Percentiles rank a stretch among this genome's conserved stretches.
Evolutionary conservation across 1,140 invertebrate species (phyloP).

Genomic region (Penaeus vannamei): DNA sequence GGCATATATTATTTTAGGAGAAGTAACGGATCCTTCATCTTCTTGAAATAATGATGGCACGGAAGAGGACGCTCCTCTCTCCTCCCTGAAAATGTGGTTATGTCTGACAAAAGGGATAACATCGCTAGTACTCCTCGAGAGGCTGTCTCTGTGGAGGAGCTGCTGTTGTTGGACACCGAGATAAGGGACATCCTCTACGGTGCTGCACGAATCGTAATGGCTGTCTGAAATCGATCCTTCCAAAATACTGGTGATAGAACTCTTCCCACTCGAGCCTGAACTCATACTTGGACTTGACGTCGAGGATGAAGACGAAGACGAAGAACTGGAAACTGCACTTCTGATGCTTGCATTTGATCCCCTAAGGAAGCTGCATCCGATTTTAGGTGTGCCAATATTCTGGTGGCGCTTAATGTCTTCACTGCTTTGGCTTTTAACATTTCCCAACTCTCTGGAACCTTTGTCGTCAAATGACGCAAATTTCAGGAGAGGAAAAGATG

Average conservation of each 20-base stretch:
- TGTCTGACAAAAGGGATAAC: neutral
- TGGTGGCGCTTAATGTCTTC: constrained; percentile 36
- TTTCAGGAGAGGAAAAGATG: constrained; percentile 42
- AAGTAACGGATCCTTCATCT: neutral
- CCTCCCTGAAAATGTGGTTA: neutral
- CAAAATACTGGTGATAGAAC: constrained; percentile 56
- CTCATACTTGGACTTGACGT: constrained; percentile 41
- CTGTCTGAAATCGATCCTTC: constrained; percentile 41
- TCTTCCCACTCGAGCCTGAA: constrained; percentile 48
- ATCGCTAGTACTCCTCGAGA: neutral
- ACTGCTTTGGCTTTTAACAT: constrained; percentile 31
- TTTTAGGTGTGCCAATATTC: constrained; percentile 9
- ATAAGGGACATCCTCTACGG: constrained; percentile 23
- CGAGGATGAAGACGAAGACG: constrained; percentile 40
- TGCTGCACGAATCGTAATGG: constrained; percentile 29
- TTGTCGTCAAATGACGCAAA: constrained; percentile 45
- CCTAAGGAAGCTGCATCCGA: constrained; percentile 42
- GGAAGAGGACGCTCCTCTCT: neutral
- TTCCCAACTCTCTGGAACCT: neutral
- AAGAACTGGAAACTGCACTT: neutral
- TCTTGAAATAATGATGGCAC: constrained; percentile 30
- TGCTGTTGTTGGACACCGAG: neutral
- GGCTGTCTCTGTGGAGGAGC: neutral
- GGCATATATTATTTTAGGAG: constrained; percentile 49
- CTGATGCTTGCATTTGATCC: constrained; percentile 46